Evolutionary conservation across 1,140 invertebrate genomes (phyloP), one percentile per base, ranked within the genome.

Genomic region (Aphelinus certus): DNA sequence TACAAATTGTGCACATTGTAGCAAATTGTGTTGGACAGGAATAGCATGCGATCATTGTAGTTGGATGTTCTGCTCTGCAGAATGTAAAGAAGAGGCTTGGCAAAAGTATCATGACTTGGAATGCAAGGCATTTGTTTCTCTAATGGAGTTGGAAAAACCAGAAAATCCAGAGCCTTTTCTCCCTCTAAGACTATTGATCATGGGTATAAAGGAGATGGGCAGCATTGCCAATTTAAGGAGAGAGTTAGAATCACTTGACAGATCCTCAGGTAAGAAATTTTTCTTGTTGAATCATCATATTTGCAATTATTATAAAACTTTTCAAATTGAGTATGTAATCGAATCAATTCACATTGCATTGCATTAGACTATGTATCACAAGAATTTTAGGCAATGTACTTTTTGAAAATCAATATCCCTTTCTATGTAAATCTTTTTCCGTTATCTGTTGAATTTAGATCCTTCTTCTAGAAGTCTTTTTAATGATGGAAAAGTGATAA

Each of bases 121-220:
- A 48, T 64, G 62, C n/a, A 80, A 87, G 1, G 83, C 95, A 26
- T 26, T 26, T 73, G 89, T 95, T 75, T 86, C 90, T 26, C 4
- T 46, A 47, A 7, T 64, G 26, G 7, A 61, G 26, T 42, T 26
- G n/a, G 7, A 43, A 26, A 26, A 42, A 26, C 7, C 26, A 26
- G 1, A 61, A 26, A 61, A 3, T 7, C 7, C 7, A 42, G 10
- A 61, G 3, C 7, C 26, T 42, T 61, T 43, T 61, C 10, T 61
- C 7, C n/a, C 58, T 61, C n/a, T 61, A 7, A 61, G 43, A 43
- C 3, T 42, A 7, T 26, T 61, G 7, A 42, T 43, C 43, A 26
- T 61, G n/a, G 58, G 3, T 61, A 7, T 61, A 3, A 61, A 61
- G 43, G 58, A 61, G 43, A 7, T 7, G 26, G 58, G 58, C 7